These are phyloP conservation scores for Sycobia sp. DNA, from an alignment of 1,140 invertebrate genomes.

Conservation along the genomic window DNA sequence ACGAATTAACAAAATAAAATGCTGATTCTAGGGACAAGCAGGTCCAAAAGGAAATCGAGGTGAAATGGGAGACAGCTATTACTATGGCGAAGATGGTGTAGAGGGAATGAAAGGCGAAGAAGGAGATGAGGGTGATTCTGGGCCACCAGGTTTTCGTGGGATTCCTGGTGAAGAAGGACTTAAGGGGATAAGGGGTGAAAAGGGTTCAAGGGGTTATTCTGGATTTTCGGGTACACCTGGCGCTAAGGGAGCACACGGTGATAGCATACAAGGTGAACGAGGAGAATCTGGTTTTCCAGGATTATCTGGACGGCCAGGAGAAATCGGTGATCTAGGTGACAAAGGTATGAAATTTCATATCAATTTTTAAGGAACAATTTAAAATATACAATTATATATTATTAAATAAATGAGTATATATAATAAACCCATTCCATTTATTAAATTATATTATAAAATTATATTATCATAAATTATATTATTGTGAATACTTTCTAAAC, in stretches of 20 bases:
- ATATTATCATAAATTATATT: no score
- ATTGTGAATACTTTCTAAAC: no score
- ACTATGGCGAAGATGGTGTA: slow-evolving; percentile 57
- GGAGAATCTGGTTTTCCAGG: slow-evolving; percentile 60
- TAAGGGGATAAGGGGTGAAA: slow-evolving; percentile 62
- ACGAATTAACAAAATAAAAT: neutral
- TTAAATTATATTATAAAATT: no score
- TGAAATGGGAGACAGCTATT: slow-evolving; percentile 51
- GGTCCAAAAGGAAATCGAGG: slow-evolving; percentile 61
- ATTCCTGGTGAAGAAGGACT: slow-evolving; percentile 58
- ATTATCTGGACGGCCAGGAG: slow-evolving; percentile 57
- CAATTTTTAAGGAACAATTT: no score
- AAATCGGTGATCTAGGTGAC: slow-evolving; percentile 60
- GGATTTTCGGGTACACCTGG: slow-evolving; percentile 53
- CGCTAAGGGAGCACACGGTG: slow-evolving; percentile 54
- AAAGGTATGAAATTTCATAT: slow-evolving; percentile 41
- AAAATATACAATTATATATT: no score
- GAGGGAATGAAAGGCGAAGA: slow-evolving; percentile 46
- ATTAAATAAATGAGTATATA: neutral
- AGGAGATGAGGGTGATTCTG: slow-evolving; percentile 53
- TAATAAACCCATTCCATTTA: neutral
- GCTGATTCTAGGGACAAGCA: slow-evolving; percentile 42
- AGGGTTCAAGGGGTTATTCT: slow-evolving; percentile 57
- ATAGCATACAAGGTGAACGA: slow-evolving; percentile 56
- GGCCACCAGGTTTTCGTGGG: slow-evolving; percentile 56